phyloP scores from a whole-genome alignment of 2,888 invertebrate species.

The Mantis religiosa region DNA sequence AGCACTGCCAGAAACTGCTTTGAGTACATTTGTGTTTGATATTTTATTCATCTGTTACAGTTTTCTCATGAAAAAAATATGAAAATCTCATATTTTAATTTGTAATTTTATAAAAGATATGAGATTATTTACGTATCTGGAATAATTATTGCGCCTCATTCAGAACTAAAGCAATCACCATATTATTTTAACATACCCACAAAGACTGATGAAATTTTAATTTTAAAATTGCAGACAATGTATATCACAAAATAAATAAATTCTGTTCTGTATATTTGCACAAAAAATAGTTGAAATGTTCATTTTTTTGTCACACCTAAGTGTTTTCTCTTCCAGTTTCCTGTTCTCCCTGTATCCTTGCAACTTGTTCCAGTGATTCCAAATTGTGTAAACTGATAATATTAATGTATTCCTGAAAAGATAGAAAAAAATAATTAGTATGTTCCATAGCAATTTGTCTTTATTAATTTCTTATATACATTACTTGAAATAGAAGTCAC shows the following conservation, averaged over 20 bases:
- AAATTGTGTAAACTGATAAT: too few relatives aligned
- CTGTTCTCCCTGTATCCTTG: too few relatives aligned
- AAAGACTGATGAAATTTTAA: conserved; percentile 7
- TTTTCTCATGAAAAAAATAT: neutral
- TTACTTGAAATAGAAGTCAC: too few relatives aligned
- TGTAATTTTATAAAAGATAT: neutral
- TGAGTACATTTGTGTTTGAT: neutral
- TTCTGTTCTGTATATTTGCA: neutral
- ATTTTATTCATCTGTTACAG: neutral
- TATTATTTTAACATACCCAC: conserved; percentile 28
- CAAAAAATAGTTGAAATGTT: neutral
- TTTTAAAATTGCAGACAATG: neutral
- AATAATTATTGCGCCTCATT: neutral
- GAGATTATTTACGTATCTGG: neutral
- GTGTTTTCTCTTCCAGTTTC: too few relatives aligned
- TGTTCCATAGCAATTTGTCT: too few relatives aligned
- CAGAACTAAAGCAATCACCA: neutral
- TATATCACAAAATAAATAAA: neutral
- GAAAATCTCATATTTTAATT: neutral
- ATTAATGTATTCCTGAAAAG: too few relatives aligned
- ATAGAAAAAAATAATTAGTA: too few relatives aligned
- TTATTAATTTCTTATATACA: too few relatives aligned
- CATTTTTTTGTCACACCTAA: too few relatives aligned
- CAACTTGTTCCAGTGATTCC: too few relatives aligned
- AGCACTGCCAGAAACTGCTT: neutral